Percentiles rank a stretch among this genome's conserved stretches.
Conservation (phyloP, 2,888 invertebrate species). For the Hypselothyrea guttata region DNA sequence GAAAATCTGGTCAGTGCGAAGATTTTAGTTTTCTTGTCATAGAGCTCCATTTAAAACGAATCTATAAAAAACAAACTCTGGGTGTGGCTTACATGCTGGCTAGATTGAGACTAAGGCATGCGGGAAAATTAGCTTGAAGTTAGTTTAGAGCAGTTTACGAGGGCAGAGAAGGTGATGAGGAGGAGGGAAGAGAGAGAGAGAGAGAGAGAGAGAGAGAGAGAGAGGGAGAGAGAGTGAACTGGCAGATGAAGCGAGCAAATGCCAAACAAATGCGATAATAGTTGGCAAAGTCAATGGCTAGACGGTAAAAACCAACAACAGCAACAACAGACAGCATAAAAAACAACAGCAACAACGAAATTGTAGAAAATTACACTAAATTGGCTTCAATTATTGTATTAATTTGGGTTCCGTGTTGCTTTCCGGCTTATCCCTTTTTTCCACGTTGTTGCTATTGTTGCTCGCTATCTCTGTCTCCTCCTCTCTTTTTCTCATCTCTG, state of each 20-base stretch:
- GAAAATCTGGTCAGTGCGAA: too few species aligned
- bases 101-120: neutral
- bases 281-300: slow-evolving; percentile 74
- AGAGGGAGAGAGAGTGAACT: too few species aligned
- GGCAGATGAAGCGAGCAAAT: slow-evolving; percentile 54
- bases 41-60: slow-evolving; percentile 23
- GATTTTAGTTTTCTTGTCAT: neutral
- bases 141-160: neutral
- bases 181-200: neutral
- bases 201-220: neutral
- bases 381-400: slow-evolving; percentile 82
- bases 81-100: neutral
- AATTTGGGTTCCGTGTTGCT: slow-evolving; percentile 81
- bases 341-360: slow-evolving; percentile 56
- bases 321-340: slow-evolving; percentile 25
- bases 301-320: slow-evolving; percentile 55
- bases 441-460: slow-evolving; percentile 26
- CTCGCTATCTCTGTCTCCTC: too few species aligned
- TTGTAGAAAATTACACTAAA: slow-evolving; percentile 81
- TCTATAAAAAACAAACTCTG: slow-evolving; percentile 12
- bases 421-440: slow-evolving; percentile 80
- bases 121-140: neutral
- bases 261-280: slow-evolving; percentile 76
- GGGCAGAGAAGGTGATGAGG: slow-evolving; percentile 33
- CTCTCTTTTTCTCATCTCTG: too few species aligned